Percentiles rank a stretch among this genome's conserved stretches.
Conservation (phyloP, 2,888 invertebrate genomes). For the Lomographa bimaculata region DNA sequence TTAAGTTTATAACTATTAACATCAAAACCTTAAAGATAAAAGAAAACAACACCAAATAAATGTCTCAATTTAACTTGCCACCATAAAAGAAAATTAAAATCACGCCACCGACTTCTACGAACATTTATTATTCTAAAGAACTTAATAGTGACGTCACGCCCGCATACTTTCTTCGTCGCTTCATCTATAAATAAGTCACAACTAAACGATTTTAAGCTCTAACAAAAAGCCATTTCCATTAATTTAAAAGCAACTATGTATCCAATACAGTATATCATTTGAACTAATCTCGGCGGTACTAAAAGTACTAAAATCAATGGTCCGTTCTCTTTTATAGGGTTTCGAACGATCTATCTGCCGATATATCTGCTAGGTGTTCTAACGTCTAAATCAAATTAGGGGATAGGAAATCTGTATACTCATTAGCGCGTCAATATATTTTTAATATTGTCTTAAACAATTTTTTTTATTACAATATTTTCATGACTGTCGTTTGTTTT, state of each 20-base stretch:
- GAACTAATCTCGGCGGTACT: constrained; percentile 29
- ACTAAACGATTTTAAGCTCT: constrained; percentile 9
- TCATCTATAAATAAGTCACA: constrained; percentile 4
- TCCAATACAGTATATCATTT: constrained; percentile 28
- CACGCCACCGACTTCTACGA: no score
- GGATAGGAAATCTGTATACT: constrained; percentile 21
- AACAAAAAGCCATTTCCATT: constrained; percentile 13
- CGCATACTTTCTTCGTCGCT: not conserved
- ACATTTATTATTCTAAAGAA: no score
- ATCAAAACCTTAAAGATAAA: no score
- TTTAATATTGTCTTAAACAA: no score
- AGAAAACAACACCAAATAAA: no score
- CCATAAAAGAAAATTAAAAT: no score
- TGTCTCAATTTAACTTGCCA: no score
- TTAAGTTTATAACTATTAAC: no score
- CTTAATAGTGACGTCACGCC: not conserved
- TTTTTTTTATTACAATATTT: no score
- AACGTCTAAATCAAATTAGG: constrained; percentile 27
- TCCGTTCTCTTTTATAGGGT: constrained; percentile 24
- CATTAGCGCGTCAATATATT: no score
- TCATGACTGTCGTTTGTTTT: no score
- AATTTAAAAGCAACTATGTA: constrained; percentile 13
- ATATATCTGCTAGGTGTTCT: constrained; percentile 8
- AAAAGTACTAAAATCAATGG: constrained; percentile 30
- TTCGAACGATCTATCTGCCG: constrained; percentile 21